These are phyloP conservation scores for Sphinx pinastri DNA, from an alignment of 2,888 invertebrate genomes.

Conservation along the genomic window DNA sequence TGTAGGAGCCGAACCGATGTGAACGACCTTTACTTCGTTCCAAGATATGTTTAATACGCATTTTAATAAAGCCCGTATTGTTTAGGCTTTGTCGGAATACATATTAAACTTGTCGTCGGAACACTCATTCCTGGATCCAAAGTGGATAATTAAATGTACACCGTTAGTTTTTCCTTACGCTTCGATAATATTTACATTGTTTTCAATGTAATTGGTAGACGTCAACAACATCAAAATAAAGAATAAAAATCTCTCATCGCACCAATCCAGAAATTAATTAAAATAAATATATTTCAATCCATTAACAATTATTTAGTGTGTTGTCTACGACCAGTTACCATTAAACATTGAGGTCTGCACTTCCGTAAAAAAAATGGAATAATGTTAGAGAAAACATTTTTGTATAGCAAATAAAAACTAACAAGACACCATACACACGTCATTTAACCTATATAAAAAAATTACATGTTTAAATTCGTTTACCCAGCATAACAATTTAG, in stretches of 20 bases:
- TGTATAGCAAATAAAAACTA: constrained; percentile 62
- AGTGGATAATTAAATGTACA: background rate
- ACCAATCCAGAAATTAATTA: background rate
- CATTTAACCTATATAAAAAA: constrained; percentile 68
- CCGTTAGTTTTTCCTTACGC: background rate
- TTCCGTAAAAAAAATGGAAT: constrained; percentile 42
- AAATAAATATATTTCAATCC: constrained; percentile 1
- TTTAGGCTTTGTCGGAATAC: constrained; percentile 70
- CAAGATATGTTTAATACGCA: constrained; percentile 76
- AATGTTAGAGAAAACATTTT: constrained; percentile 36
- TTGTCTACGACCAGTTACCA: constrained; percentile 19
- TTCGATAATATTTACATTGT: constrained; percentile 8
- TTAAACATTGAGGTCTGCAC: constrained; percentile 29
- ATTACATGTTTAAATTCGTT: constrained; percentile 63
- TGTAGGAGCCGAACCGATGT: constrained; percentile 64
- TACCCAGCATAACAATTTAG: constrained; percentile 61
- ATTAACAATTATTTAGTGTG: constrained; percentile 6
- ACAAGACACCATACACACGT: constrained; percentile 64
- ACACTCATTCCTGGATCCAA: background rate
- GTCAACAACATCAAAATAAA: constrained; percentile 3
- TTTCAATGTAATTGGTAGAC: constrained; percentile 1
- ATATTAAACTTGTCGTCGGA: constrained; percentile 63
- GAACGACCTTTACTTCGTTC: constrained; percentile 72
- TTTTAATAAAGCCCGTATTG: constrained; percentile 77
- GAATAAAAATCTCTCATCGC: constrained; percentile 12